Evolutionary conservation across 2,888 invertebrate species (phyloP).

Genomic region (Thecophora atra): DNA sequence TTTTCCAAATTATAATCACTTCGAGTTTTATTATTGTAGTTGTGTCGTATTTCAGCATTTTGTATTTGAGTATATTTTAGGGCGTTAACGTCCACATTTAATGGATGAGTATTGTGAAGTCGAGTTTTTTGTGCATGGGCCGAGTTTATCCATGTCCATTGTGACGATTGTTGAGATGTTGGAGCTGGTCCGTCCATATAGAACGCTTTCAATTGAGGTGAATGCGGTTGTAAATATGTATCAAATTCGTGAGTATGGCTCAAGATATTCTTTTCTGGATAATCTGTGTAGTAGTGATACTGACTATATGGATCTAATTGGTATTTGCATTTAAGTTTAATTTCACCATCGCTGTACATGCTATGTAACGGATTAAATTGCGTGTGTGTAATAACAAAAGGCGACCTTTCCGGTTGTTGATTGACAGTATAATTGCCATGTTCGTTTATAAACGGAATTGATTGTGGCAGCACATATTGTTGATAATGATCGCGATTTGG

Average conservation of each 20-base stretch:
- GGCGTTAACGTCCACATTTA: conserved; percentile 63
- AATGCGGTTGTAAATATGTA: conserved; percentile 60
- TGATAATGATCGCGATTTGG: conserved; percentile 65
- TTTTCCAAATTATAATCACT: conserved; percentile 70
- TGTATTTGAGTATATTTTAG: conserved; percentile 60
- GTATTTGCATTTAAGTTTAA: conserved; percentile 49
- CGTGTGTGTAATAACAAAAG: conserved; percentile 41
- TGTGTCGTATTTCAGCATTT: conserved; percentile 62
- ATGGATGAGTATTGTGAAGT: conserved; percentile 55
- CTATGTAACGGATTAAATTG: conserved; percentile 50
- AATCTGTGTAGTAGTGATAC: conserved; percentile 47
- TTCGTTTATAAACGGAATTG: conserved; percentile 66
- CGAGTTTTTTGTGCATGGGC: conserved; percentile 40
- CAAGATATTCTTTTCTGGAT: conserved; percentile 62
- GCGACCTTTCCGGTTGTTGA: conserved; percentile 60
- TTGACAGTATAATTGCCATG: conserved; percentile 63
- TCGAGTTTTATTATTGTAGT: conserved; percentile 52
- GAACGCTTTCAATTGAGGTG: conserved; percentile 72
- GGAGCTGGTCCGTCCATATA: conserved; percentile 77
- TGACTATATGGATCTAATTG: conserved; percentile 14
- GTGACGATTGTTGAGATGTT: conserved; percentile 66
- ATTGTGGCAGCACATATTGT: conserved; percentile 57
- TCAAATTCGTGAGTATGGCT: conserved; percentile 69
- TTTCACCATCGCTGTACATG: conserved; percentile 66
- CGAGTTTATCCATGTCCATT: conserved; percentile 76